These are phyloP conservation scores for Campylomormyrus numenius DNA, from an alignment of 2,113 vertebrate genomes.

Conservation along the genomic window DNA sequence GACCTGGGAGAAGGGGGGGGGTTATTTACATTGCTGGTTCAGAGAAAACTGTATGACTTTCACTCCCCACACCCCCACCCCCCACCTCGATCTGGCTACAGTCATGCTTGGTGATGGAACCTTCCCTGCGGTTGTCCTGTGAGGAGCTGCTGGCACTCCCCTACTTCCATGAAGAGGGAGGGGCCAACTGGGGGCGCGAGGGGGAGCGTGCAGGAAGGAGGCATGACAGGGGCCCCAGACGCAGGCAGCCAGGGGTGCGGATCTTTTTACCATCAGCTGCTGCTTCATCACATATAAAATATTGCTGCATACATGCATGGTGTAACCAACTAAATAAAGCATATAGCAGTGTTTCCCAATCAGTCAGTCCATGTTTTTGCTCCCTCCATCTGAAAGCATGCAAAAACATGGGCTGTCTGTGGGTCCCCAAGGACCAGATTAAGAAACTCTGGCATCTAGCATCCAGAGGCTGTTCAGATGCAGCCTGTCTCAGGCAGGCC, in stretches of 20 bases:
- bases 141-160: slow-evolving; percentile 62
- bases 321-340: not conserved
- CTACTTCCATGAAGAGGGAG: slow-evolving; percentile 59
- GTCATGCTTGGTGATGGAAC: slow-evolving; percentile 68
- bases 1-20: not conserved
- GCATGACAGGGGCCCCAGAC: slow-evolving; percentile 54
- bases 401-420: too few species aligned
- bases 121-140: slow-evolving; percentile 58
- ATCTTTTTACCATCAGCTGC: not conserved
- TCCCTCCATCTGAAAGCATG: not conserved
- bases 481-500: not conserved
- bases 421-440: too few species aligned
- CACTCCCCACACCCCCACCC: not conserved
- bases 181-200: slow-evolving; percentile 49
- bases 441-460: not conserved
- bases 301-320: not conserved
- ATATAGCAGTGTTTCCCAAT: not conserved
- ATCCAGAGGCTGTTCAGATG: not conserved
- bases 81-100: slow-evolving; percentile 23
- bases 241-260: slow-evolving; percentile 53
- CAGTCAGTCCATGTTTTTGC: not conserved
- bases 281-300: not conserved
- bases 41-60: not conserved
- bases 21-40: not conserved
- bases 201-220: slow-evolving; percentile 49